A percentile compares a stretch with the other conserved stretches of the same genome.
Conservation (phyloP, 2,113 vertebrate species). For the Taxidea taxus region DNA sequence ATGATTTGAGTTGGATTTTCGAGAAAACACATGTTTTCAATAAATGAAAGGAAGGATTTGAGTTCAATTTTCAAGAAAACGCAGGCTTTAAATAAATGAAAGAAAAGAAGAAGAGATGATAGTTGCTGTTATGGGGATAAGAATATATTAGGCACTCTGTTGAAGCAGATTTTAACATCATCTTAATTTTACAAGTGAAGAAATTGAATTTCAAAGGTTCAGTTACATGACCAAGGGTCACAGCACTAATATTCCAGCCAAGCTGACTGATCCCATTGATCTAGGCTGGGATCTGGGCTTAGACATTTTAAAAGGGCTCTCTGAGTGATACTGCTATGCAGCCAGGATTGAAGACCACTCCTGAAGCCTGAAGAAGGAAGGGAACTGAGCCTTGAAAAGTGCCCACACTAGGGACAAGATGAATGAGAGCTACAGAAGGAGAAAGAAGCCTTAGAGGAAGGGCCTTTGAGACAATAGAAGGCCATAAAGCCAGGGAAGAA, state of each 20-base stretch:
- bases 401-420: not conserved
- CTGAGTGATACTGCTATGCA: not conserved
- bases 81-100: not conserved
- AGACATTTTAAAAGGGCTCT: not conserved
- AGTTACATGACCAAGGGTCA: not conserved
- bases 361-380: not conserved
- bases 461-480: not conserved
- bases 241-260: not conserved
- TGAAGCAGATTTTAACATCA: not conserved
- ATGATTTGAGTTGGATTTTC: not conserved
- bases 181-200: not conserved
- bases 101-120: not conserved
- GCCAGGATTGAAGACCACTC: not conserved
- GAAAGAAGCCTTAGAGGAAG: not conserved
- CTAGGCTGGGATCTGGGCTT: not conserved
- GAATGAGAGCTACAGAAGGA: not conserved
- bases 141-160: not conserved
- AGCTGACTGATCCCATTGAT: not conserved
- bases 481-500: not conserved
- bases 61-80: not conserved
- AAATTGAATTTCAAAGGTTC: not conserved
- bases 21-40: not conserved
- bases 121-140: not conserved
- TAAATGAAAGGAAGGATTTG: not conserved
- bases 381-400: not conserved